Evolutionary conservation across 2,888 invertebrate species (phyloP).

Genomic region (Dryococelus australis): DNA sequence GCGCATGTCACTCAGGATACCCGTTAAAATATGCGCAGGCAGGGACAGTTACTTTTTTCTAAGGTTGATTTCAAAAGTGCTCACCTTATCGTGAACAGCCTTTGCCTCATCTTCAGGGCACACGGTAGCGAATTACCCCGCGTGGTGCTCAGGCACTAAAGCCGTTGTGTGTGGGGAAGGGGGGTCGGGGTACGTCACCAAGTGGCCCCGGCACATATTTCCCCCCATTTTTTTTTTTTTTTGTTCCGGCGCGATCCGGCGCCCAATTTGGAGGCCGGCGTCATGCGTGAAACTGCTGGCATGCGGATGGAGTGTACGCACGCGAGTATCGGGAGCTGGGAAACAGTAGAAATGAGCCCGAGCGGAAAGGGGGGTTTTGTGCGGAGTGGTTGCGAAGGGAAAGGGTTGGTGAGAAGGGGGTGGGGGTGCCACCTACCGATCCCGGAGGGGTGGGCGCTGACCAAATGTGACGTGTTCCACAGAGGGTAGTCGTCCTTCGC

Average conservation of each 20-base stretch:
- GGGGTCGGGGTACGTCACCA: not conserved
- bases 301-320: not conserved
- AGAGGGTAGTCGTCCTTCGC: constrained; percentile 16
- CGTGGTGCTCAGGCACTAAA: too few relatives aligned
- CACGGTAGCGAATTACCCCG: too few relatives aligned
- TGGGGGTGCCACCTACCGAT: not conserved
- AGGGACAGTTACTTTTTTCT: too few relatives aligned
- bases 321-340: not conserved
- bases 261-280: not conserved
- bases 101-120: too few relatives aligned
- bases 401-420: not conserved
- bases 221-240: not conserved
- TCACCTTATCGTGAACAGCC: too few relatives aligned
- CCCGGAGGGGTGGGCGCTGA: not conserved
- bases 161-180: not conserved
- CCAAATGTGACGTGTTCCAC: constrained; percentile 9
- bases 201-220: not conserved
- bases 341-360: not conserved
- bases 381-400: not conserved
- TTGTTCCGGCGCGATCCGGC: not conserved
- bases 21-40: too few relatives aligned
- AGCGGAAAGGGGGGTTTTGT: not conserved
- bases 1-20: too few relatives aligned
- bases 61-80: too few relatives aligned
- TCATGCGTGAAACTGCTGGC: not conserved